These are phyloP conservation scores for Mionectes olivaceus DNA, from an alignment of 2,797 vertebrate genomes.

Conservation along the genomic window DNA sequence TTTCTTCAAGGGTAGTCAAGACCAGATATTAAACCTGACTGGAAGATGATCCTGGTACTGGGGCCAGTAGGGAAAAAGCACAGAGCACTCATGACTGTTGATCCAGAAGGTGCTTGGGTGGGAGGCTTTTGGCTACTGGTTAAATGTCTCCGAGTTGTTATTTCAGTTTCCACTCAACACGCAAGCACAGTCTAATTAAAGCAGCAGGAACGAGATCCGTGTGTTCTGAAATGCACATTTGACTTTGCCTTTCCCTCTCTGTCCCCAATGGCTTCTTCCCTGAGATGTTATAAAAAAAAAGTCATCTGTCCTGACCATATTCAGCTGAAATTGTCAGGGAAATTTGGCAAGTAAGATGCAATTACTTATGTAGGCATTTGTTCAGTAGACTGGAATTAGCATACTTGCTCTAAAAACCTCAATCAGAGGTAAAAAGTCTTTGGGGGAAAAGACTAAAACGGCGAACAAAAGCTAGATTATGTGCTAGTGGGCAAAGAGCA, in stretches of 20 bases:
- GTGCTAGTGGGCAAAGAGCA: not conserved
- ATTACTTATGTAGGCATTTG: conserved; percentile 3
- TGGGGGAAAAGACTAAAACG: not conserved
- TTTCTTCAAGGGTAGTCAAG: not conserved
- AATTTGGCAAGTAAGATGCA: conserved; percentile 1
- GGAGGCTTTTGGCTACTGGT: not conserved
- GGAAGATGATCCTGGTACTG: not conserved
- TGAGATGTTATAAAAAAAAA: not conserved
- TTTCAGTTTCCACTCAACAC: not conserved
- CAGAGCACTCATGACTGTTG: not conserved
- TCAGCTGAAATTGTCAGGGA: not conserved
- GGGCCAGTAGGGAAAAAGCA: not conserved
- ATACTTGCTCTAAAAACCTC: conserved; percentile 15
- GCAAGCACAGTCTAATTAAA: conserved; percentile 1
- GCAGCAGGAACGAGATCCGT: not conserved
- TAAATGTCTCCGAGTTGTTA: not conserved
- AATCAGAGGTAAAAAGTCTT: not conserved
- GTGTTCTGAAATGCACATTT: not conserved
- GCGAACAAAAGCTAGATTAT: not conserved
- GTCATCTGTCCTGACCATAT: not conserved
- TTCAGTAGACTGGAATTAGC: not conserved
- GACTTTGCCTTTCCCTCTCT: not conserved
- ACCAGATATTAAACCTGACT: not conserved
- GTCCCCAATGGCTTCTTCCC: not conserved
- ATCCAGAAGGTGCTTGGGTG: not conserved